Evolutionary conservation across 1,140 invertebrate genomes (phyloP), one percentile per base, ranked within the genome.

Genomic region (Drosophila parabipectinata): DNA sequence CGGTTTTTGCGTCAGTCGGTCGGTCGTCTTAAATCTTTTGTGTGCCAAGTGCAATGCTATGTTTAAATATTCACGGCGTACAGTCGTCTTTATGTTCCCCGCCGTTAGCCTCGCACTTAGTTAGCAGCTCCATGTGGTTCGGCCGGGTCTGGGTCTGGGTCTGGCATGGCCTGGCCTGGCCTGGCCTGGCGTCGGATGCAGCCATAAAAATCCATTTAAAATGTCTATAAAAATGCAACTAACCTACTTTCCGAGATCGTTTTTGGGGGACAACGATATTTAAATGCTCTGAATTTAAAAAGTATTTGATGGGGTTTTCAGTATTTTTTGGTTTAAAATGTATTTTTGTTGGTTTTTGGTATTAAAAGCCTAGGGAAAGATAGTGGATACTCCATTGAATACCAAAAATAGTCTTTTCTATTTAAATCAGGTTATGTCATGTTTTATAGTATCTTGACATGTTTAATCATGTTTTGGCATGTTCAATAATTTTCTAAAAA

Each of bases 1-100:
- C 12, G 2, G 28, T 1, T 18, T 18, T 18, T 18, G 18, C 18
- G 18, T 14, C 57, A 9, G 44, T 21, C 41, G 14, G 55, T 32
- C 47, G 51, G n/a, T 59, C 28, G 72, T 72, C 72, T 72, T 67
- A 58, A 55, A 75, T 63, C 57, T 72, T 79, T 61, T 56, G 77
- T 73, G 50, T 82, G 74, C 68, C 78, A 81, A 81, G 79, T 81
- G 79, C 79, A 81, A 78, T 83, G 69, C 59, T 74, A 83, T 79
- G 77, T 83, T 79, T 72, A 60, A 77, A 60, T 59, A 55, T 77
- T 50, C 72, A 77, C 56, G 64, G 24, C 58, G 34, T 24, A 68
- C 45, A 15, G 37, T 26, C 21, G 37, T 48, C 15, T 18, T 15
- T 10, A 15, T 24, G 4, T 44, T 21, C 26, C 63, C 59, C 44